phyloP scores from a whole-genome alignment of 2,113 vertebrate species.

The Lates calcarifer region DNA sequence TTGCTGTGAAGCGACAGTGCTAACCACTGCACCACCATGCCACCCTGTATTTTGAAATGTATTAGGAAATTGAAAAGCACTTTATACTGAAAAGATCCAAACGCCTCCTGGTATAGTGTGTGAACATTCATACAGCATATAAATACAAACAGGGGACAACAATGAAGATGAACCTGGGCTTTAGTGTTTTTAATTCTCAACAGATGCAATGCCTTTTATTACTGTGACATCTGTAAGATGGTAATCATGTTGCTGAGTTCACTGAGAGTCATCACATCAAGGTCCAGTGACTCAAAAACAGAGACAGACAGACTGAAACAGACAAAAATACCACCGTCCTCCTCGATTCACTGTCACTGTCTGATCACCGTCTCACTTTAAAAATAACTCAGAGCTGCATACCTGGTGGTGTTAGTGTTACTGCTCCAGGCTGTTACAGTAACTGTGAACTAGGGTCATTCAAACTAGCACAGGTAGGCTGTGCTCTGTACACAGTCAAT shows the following conservation, averaged over 20 bases:
- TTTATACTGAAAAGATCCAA: too few species aligned
- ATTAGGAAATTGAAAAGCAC: too few species aligned
- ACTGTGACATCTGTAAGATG: not conserved
- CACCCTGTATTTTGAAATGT: too few species aligned
- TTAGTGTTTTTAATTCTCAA: not conserved
- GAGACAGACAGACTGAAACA: constrained; percentile 1
- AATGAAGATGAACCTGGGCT: not conserved
- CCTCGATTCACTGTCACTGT: not conserved
- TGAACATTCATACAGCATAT: too few species aligned
- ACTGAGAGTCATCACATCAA: not conserved
- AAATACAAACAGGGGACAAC: too few species aligned
- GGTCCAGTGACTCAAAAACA: not conserved
- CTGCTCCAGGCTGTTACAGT: not conserved
- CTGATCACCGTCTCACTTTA: constrained; percentile 11
- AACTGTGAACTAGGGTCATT: not conserved
- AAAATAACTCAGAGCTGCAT: constrained; percentile 16
- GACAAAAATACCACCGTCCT: not conserved
- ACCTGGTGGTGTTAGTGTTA: not conserved
- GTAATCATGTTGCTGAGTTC: not conserved
- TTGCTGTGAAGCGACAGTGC: too few species aligned
- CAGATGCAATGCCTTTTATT: not conserved
- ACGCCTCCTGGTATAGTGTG: too few species aligned
- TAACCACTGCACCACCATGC: too few species aligned
- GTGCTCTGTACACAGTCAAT: not conserved
- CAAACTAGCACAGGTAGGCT: constrained; percentile 20